Percentiles rank a stretch among this genome's conserved stretches.
phyloP scores from a whole-genome alignment of 1,140 invertebrate genomes.

The Hermatobates lingyangjiaoensis region DNA sequence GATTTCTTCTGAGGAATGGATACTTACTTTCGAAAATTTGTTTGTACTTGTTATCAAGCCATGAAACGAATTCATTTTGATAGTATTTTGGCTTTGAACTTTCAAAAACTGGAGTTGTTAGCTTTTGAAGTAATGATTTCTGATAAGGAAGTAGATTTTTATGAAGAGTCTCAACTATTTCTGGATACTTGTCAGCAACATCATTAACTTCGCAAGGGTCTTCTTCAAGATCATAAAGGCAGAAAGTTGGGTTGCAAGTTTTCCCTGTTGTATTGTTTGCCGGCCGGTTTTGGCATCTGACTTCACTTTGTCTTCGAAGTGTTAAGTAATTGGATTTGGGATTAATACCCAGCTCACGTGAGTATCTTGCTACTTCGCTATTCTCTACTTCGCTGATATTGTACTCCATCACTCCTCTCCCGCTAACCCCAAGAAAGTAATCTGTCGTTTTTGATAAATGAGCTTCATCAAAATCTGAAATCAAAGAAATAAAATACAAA shows the following conservation, averaged over 20 bases:
- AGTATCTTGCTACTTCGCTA: neutral
- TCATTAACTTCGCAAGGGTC: conserved; percentile 1
- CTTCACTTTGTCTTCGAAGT: neutral
- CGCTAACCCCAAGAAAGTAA: conserved; percentile 1
- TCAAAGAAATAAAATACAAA: too few species aligned
- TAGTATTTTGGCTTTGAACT: too few species aligned
- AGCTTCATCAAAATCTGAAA: too few species aligned
- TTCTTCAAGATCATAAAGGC: conserved; percentile 1
- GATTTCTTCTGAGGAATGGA: too few species aligned
- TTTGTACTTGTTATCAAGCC: too few species aligned
- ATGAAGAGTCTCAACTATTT: neutral
- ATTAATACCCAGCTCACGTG: neutral
- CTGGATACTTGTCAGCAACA: neutral
- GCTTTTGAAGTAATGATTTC: neutral
- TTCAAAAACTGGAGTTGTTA: neutral
- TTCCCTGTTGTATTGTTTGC: too few species aligned
- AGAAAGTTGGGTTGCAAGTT: neutral
- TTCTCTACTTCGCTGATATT: neutral
- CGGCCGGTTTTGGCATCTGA: neutral
- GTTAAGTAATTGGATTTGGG: neutral
- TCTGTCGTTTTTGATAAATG: too few species aligned
- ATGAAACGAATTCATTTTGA: too few species aligned
- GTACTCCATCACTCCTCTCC: neutral
- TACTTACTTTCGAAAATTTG: too few species aligned
- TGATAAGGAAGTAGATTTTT: neutral